These are phyloP conservation scores for Lagopus muta DNA, from an alignment of 2,113 vertebrate genomes.

Conservation along the genomic window DNA sequence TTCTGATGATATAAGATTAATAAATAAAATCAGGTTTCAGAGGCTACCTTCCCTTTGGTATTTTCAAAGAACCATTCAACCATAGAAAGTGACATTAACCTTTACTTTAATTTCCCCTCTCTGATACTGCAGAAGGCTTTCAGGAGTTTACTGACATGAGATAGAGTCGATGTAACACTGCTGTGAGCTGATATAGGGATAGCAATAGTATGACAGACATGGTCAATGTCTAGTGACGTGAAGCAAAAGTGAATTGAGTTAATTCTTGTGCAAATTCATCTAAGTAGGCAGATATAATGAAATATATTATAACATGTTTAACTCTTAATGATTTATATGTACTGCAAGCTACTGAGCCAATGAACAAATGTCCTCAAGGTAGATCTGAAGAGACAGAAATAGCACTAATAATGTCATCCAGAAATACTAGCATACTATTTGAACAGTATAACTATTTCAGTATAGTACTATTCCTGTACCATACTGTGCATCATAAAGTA, in stretches of 20 bases:
- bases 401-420: not conserved
- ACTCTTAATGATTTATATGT: not conserved
- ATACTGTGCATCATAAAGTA: not conserved
- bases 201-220: not conserved
- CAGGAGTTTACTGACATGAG: not conserved
- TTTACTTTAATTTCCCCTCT: constrained; percentile 65
- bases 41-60: constrained; percentile 34
- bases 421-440: not conserved
- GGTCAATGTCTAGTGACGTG: not conserved
- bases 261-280: not conserved
- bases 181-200: not conserved
- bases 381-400: not conserved
- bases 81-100: constrained; percentile 71
- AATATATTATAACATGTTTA: not conserved
- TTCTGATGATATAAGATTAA: constrained; percentile 29
- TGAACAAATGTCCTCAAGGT: not conserved
- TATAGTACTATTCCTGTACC: rapidly evolving
- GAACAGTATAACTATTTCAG: not conserved
- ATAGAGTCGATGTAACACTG: not conserved
- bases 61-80: constrained; percentile 55
- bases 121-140: not conserved
- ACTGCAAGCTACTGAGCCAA: not conserved
- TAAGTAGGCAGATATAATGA: not conserved
- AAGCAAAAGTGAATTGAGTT: not conserved
- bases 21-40: constrained; percentile 59